Conservation (phyloP, 2,888 invertebrate genomes). For the Dynastes grantii region DNA sequence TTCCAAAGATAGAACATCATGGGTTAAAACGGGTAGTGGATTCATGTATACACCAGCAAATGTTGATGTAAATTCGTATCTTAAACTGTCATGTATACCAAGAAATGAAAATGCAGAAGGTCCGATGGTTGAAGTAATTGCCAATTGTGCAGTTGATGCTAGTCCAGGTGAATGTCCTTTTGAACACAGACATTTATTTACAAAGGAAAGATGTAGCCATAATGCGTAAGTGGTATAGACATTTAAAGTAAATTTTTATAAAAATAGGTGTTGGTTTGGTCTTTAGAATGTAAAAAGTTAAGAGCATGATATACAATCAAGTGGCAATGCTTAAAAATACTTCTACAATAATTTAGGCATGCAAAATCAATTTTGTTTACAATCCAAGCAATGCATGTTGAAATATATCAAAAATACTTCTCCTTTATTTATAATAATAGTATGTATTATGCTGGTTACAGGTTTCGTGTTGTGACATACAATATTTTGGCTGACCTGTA, state of each 20-base stretch:
- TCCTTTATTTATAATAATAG: too few species aligned
- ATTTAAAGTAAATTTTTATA: background rate
- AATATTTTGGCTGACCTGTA: slow-evolving; percentile 95
- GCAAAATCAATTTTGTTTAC: too few species aligned
- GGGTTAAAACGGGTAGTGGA: slow-evolving; percentile 76
- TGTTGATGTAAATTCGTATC: slow-evolving; percentile 78
- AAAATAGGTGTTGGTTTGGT: too few species aligned
- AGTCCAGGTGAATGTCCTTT: slow-evolving; percentile 88
- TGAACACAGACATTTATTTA: slow-evolving; percentile 84
- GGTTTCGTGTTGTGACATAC: slow-evolving; percentile 88
- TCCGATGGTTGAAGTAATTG: slow-evolving; percentile 75
- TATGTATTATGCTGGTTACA: slow-evolving; percentile 65
- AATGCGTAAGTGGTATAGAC: slow-evolving; percentile 72
- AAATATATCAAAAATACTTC: too few species aligned
- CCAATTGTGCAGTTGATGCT: slow-evolving; percentile 77
- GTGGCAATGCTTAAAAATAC: too few species aligned
- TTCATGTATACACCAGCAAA: slow-evolving; percentile 76
- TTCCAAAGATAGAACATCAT: slow-evolving; percentile 71
- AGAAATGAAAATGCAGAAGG: slow-evolving; percentile 74
- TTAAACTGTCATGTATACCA: slow-evolving; percentile 78
- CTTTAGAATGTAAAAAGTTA: too few species aligned
- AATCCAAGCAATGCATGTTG: too few species aligned
- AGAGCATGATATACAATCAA: too few species aligned
- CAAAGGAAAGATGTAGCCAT: slow-evolving; percentile 73
- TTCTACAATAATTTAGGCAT: too few species aligned